Percentiles rank a stretch among this genome's conserved stretches.
These are phyloP conservation scores for Anoplophora glabripennis DNA, from an alignment of 1,140 invertebrate species.

Conservation along the genomic window DNA sequence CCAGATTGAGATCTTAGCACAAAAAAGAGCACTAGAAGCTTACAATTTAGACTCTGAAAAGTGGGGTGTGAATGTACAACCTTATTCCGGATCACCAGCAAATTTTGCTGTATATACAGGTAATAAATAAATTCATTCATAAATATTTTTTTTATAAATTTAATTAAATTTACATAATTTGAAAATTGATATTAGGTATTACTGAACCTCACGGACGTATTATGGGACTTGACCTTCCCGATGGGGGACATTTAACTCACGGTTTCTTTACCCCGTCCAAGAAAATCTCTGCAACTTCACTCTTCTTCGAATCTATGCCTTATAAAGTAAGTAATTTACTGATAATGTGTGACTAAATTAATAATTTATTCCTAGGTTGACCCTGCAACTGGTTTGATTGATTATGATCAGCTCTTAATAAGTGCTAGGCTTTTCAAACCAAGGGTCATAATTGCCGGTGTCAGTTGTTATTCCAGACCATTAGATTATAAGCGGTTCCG, in stretches of 20 bases:
- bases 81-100: constrained; percentile 94
- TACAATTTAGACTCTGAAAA: constrained; percentile 78
- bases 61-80: constrained; percentile 99
- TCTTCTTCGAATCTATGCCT: constrained; percentile 98
- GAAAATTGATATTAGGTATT: constrained; percentile 30
- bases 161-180: constrained; percentile 10
- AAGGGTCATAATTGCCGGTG: constrained; percentile 90
- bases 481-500: constrained; percentile 87
- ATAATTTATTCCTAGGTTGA: constrained; percentile 57
- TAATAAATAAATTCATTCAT: constrained; percentile 20
- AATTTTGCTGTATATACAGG: constrained; percentile 95
- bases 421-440: constrained; percentile 88
- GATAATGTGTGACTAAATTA: neutral
- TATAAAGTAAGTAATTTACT: constrained; percentile 73
- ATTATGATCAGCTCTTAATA: constrained; percentile 85
- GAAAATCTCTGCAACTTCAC: constrained; percentile 94
- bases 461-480: constrained; percentile 83
- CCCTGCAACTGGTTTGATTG: constrained; percentile 82
- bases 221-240: constrained; percentile 94
- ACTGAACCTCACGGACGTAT: constrained; percentile 87
- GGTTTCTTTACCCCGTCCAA: constrained; percentile 88
- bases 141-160: constrained; percentile 12
- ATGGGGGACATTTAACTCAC: constrained; percentile 96
- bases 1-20: constrained; percentile 85
- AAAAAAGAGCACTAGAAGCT: constrained; percentile 81